phyloP scores from a whole-genome alignment of 2,113 vertebrate genomes.

The Rhizomys pruinosus region DNA sequence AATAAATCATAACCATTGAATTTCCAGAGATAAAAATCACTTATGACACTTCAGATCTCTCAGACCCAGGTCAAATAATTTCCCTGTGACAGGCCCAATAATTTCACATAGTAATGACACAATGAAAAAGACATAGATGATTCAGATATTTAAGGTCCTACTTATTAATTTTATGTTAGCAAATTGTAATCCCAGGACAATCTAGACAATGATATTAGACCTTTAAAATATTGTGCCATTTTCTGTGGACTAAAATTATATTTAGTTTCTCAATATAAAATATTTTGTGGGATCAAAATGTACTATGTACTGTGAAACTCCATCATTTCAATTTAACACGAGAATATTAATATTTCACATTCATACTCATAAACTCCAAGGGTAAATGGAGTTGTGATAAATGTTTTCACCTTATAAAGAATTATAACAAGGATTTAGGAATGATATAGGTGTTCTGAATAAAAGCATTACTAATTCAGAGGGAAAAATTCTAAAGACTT shows the following conservation, averaged over 20 bases:
- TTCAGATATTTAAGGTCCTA: neutral
- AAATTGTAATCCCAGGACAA: neutral
- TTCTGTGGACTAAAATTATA: neutral
- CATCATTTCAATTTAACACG: neutral
- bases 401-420: neutral
- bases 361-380: neutral
- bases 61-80: conserved; percentile 15
- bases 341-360: neutral
- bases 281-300: neutral
- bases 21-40: conserved; percentile 1
- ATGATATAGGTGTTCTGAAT: neutral
- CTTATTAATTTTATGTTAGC: neutral
- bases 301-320: neutral
- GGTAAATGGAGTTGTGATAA: neutral
- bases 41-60: neutral
- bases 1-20: conserved; percentile 32
- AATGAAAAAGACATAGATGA: neutral
- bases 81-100: conserved; percentile 22
- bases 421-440: neutral
- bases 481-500: neutral
- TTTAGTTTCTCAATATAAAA: neutral
- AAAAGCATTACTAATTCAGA: neutral
- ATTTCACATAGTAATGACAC: conserved; percentile 29
- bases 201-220: neutral
- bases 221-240: neutral